Evolutionary conservation across 1,140 invertebrate species (phyloP).

Genomic region (Calosoma granatense): DNA sequence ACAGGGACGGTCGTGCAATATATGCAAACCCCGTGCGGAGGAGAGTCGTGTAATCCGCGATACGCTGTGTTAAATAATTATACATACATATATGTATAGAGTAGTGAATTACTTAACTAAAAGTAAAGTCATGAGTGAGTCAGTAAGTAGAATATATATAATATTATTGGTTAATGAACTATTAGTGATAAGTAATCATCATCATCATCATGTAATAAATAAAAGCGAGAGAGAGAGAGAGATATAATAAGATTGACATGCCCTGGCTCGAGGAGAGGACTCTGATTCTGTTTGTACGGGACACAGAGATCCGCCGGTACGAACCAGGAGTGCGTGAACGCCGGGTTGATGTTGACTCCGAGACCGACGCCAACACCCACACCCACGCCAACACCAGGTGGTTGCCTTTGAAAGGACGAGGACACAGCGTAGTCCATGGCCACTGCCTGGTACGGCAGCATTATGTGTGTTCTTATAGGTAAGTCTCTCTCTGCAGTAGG

Average conservation of each 20-base stretch:
- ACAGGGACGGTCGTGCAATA: too few species aligned
- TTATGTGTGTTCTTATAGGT: constrained; percentile 33
- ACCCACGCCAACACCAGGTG: constrained; percentile 54
- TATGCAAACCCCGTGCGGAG: not conserved
- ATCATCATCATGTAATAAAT: too few species aligned
- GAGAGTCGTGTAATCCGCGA: not conserved
- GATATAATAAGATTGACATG: constrained; percentile 55
- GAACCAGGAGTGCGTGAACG: constrained; percentile 85
- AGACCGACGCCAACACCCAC: constrained; percentile 45
- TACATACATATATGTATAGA: not conserved
- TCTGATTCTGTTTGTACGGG: constrained; percentile 64
- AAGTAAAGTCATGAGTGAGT: too few species aligned
- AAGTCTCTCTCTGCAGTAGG: too few species aligned
- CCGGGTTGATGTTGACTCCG: constrained; percentile 47
- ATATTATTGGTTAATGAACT: too few species aligned
- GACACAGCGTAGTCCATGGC: constrained; percentile 78
- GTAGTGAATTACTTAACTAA: too few species aligned
- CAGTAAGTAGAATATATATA: too few species aligned
- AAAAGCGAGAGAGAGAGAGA: too few species aligned
- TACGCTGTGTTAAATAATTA: not conserved
- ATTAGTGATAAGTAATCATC: too few species aligned
- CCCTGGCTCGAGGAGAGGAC: constrained; percentile 80
- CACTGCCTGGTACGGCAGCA: constrained; percentile 80
- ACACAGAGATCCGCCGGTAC: constrained; percentile 83
- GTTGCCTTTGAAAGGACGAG: constrained; percentile 59